Evolutionary conservation across 2,888 invertebrate genomes (phyloP).

Genomic region (Raillietiella orientalis): DNA sequence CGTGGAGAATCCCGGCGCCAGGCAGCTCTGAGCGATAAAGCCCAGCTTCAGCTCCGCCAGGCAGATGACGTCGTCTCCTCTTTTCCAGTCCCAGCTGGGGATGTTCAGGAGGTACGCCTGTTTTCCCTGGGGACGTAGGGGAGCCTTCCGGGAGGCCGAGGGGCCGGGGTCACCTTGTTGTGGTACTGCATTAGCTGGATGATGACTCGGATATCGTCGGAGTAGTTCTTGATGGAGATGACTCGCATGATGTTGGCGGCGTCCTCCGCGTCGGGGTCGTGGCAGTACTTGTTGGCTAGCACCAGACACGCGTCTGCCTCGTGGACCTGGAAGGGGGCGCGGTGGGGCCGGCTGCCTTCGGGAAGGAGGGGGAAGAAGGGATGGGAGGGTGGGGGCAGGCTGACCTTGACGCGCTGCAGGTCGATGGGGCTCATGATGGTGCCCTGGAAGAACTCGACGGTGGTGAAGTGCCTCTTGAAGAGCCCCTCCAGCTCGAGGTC

Average conservation of each 20-base stretch:
- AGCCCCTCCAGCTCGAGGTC: slow-evolving; percentile 99
- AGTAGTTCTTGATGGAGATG: slow-evolving; percentile 99
- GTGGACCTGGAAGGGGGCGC: slow-evolving; percentile 32
- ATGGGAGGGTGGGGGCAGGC: slow-evolving; percentile 10
- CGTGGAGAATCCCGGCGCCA: slow-evolving; percentile 82
- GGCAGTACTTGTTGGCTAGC: slow-evolving; percentile 97
- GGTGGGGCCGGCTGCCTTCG: neutral
- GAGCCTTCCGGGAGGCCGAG: neutral
- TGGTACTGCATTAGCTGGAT: slow-evolving; percentile 99
- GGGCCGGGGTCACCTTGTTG: slow-evolving; percentile 45
- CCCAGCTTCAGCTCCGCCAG: slow-evolving; percentile 93
- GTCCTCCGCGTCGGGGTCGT: slow-evolving; percentile 99
- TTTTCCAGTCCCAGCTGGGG: slow-evolving; percentile 99
- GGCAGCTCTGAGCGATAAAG: slow-evolving; percentile 96
- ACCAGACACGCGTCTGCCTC: slow-evolving; percentile 99
- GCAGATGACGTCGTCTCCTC: slow-evolving; percentile 98
- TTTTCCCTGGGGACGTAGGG: slow-evolving; percentile 6
- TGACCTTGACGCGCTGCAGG: slow-evolving; percentile 97
- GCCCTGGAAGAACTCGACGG: slow-evolving; percentile 99
- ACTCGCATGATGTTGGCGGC: slow-evolving; percentile 99
- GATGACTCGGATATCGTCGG: slow-evolving; percentile 96
- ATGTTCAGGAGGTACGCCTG: slow-evolving; percentile 98
- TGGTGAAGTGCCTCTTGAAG: slow-evolving; percentile 99
- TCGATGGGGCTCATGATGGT: slow-evolving; percentile 99
- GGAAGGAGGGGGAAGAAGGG: neutral